Evolutionary conservation across 2,888 invertebrate genomes (phyloP).

Genomic region (Megamerina dolium): DNA sequence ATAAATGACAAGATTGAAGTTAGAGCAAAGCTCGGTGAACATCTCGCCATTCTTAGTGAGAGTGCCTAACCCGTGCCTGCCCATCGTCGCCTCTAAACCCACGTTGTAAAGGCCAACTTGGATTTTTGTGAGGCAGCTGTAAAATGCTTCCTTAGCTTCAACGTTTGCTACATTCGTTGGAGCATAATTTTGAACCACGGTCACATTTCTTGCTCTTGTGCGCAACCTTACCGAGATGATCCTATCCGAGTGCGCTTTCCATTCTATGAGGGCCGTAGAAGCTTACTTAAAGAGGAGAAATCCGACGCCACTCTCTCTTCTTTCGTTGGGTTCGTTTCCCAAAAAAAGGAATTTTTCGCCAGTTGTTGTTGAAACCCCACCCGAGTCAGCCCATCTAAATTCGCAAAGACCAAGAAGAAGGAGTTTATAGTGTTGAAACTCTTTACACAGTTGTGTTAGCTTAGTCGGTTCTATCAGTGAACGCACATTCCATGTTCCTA

Average conservation of each 20-base stretch:
- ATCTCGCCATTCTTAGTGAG: constrained; percentile 2
- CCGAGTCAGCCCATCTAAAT: background rate
- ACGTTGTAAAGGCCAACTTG: constrained; percentile 1
- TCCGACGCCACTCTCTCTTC: background rate
- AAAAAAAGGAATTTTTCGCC: background rate
- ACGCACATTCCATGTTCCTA: too few relatives aligned
- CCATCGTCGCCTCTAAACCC: background rate
- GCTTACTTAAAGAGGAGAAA: background rate
- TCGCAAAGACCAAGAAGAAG: background rate
- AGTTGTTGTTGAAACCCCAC: background rate
- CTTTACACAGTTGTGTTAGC: background rate
- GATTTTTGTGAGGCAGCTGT: background rate
- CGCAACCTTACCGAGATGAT: too few relatives aligned
- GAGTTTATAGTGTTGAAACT: background rate
- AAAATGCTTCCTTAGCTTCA: background rate
- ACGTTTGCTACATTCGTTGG: background rate
- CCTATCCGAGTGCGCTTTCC: too few relatives aligned
- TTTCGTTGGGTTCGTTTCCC: background rate
- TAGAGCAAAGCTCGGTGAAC: constrained; percentile 1
- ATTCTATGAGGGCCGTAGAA: too few relatives aligned
- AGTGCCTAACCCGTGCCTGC: background rate
- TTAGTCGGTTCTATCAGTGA: constrained; percentile 1
- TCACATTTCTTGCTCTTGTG: too few relatives aligned
- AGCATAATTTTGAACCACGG: background rate
- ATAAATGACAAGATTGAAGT: background rate